phyloP scores from a whole-genome alignment of 2,797 vertebrate genomes.

The Eptatretus atami region DNA sequence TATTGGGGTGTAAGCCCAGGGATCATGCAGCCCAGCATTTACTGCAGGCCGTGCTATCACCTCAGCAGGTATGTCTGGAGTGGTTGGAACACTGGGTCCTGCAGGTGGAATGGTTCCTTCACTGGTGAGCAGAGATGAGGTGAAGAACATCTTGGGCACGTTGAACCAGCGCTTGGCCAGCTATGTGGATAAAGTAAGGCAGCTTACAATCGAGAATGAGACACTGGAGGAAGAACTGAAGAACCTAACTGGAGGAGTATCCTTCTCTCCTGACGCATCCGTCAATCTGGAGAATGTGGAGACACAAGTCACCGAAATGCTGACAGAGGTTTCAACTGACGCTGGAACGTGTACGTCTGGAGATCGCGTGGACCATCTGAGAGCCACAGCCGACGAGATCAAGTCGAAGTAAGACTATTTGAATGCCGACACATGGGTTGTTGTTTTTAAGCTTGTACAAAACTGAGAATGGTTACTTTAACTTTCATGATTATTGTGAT shows the following conservation, averaged over 20 bases:
- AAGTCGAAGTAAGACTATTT: conserved; percentile 15
- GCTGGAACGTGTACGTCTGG: conserved; percentile 16
- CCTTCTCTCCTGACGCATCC: conserved; percentile 13
- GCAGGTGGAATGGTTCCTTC: conserved; percentile 9
- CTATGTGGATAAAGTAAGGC: conserved; percentile 15
- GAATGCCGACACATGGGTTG: too few species aligned
- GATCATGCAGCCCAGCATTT: conserved; percentile 15
- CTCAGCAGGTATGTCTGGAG: conserved; percentile 10
- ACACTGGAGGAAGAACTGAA: conserved; percentile 16
- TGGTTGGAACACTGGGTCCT: too few species aligned
- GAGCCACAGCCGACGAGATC: conserved; percentile 16
- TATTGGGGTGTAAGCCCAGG: not conserved
- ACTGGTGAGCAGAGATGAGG: conserved; percentile 13
- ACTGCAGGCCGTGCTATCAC: conserved; percentile 15
- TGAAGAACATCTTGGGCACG: conserved; percentile 14
- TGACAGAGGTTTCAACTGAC: conserved; percentile 14
- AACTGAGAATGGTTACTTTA: too few species aligned
- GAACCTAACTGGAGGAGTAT: conserved; percentile 15
- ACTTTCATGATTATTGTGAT: too few species aligned
- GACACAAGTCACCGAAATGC: conserved; percentile 15
- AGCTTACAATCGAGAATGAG: conserved; percentile 15
- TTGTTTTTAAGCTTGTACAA: too few species aligned
- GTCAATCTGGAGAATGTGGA: conserved; percentile 13
- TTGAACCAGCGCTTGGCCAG: conserved; percentile 17
- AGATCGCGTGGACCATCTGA: conserved; percentile 17